Conservation (phyloP, 1,140 invertebrate genomes). For the Procambarus virginalis region DNA sequence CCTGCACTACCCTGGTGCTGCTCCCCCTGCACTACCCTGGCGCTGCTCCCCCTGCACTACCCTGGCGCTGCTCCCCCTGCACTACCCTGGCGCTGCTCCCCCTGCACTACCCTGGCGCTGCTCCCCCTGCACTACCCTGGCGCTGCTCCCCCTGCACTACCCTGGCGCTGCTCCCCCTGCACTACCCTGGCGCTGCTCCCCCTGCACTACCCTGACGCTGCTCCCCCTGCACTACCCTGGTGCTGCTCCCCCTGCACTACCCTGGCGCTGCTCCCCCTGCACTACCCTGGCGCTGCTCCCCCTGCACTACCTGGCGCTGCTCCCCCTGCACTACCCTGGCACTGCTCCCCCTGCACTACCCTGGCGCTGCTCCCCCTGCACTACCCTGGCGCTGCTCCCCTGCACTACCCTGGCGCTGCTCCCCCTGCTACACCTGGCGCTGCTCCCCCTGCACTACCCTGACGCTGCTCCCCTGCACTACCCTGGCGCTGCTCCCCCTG, state of each 20-base stretch:
- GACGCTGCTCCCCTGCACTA: neutral
- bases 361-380: neutral
- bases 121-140: neutral
- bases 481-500: neutral
- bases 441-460: neutral
- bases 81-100: neutral
- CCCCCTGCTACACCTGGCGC: neutral
- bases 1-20: neutral
- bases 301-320: neutral
- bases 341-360: neutral
- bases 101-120: too few species aligned
- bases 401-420: neutral
- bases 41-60: neutral
- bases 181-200: neutral
- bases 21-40: neutral
- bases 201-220: neutral
- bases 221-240: neutral
- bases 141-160: neutral
- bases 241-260: neutral
- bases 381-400: neutral
- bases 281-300: too few species aligned
- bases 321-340: neutral
- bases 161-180: neutral
- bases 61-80: neutral
- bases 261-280: too few species aligned